These are phyloP conservation scores for Uropsilus gracilis DNA, from an alignment of 2,113 vertebrate genomes.

Conservation along the genomic window DNA sequence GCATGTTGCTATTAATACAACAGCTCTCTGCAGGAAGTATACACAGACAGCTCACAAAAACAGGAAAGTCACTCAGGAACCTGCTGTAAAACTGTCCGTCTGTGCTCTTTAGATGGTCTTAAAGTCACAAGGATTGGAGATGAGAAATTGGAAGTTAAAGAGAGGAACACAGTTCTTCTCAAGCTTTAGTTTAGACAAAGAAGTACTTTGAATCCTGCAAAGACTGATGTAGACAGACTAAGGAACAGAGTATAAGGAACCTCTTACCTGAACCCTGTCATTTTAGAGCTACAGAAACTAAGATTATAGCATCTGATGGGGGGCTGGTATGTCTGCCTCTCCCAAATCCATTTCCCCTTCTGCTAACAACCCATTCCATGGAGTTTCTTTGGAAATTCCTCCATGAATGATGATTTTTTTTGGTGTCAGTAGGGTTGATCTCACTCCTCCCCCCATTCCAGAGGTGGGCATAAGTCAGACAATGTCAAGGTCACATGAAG, in stretches of 20 bases:
- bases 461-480: neutral
- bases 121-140: neutral
- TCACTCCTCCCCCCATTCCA: neutral
- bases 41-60: slow-evolving; percentile 72
- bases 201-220: neutral
- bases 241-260: neutral
- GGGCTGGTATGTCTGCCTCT: neutral
- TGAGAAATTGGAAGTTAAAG: slow-evolving; percentile 45
- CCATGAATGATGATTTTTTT: neutral
- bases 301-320: neutral
- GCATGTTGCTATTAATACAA: slow-evolving; percentile 66
- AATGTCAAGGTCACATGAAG: neutral
- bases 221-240: neutral
- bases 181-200: neutral
- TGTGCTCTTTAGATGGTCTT: slow-evolving; percentile 33
- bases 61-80: slow-evolving; percentile 73
- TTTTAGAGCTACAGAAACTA: slow-evolving; percentile 15
- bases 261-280: neutral
- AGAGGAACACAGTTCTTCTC: neutral
- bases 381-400: neutral
- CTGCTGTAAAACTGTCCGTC: slow-evolving; percentile 56
- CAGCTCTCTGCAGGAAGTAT: slow-evolving; percentile 57
- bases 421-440: neutral
- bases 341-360: neutral
- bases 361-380: neutral